Evolutionary conservation across 2,888 invertebrate species (phyloP), one percentile per base, ranked within the genome.

Genomic region (Tenthredo amoena): DNA sequence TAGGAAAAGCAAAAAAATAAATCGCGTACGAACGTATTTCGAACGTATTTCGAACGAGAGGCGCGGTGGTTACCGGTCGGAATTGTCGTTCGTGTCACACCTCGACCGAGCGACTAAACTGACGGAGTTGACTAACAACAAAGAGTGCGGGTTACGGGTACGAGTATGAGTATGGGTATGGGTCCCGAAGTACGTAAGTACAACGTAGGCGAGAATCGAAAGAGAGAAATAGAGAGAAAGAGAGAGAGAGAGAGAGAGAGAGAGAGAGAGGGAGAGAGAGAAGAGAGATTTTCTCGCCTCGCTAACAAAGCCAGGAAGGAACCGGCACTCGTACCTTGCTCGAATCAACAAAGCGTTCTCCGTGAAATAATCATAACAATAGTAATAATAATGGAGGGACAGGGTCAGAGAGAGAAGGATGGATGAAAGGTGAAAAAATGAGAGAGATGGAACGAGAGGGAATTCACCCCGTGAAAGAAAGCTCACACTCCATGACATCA

Each of bases 231-330:
- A 76, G 76, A 85, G 62, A 31, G 50, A 55, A 84, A 65, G 47
- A 85, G 71, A 65, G 55, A 77, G 82, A 85, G 15, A 76, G 81
- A 85, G 62, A 31, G 50, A 55, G 85, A 65, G 47, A 85, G 71
- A 65, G 55, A 77, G 82, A 85, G 15, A 58, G 50, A 84, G 83
- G 74, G 85, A 62, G 65, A 74, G 85, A 87, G 85, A 87, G 84
- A 84, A 40, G 77, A 74, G 74, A 72, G 92, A 91, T 91, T 93
- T 92, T 93, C 93, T 92, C 93, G 92, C 93, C 93, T 92, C 90
- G 90, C 90, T 90, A 92, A 92, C 93, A 93, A 93, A 92, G 93
- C 92, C 92, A 91, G 91, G 68, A 83, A 83, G 91, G 90, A 91
- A 92, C 89, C 90, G 90, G 91, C 90, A 62, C 58, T 37, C 62